phyloP scores from a whole-genome alignment of 2,888 invertebrate species.

The Pyrocoelia pectoralis region DNA sequence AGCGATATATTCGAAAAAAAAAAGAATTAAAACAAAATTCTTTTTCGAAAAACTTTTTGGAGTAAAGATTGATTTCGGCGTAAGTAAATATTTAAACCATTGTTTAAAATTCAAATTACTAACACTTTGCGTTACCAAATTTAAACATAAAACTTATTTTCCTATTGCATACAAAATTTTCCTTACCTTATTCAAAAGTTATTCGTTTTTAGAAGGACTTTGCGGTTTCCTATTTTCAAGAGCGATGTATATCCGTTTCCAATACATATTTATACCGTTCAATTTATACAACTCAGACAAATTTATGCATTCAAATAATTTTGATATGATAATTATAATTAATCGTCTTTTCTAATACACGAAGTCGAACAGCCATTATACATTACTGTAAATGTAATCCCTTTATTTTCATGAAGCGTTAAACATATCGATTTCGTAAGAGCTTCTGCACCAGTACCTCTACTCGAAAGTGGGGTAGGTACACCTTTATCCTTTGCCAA shows the following conservation, averaged over 20 bases:
- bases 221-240: neutral
- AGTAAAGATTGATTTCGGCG: neutral
- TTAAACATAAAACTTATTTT: neutral
- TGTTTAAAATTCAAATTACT: constrained; percentile 6
- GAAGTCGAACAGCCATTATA: too few species aligned
- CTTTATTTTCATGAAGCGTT: too few species aligned
- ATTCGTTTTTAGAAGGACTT: neutral
- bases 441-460: too few species aligned
- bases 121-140: neutral
- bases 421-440: too few species aligned
- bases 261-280: neutral
- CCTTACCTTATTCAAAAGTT: neutral
- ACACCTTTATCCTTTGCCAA: too few species aligned
- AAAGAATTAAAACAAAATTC: constrained; percentile 16
- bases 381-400: too few species aligned
- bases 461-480: too few species aligned
- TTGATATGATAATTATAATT: too few species aligned
- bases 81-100: neutral
- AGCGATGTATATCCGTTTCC: neutral
- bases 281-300: too few species aligned
- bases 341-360: too few species aligned
- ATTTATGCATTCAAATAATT: too few species aligned
- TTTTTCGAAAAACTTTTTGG: constrained; percentile 22
- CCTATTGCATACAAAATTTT: neutral
- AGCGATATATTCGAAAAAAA: constrained; percentile 20